Evolutionary conservation across 2,113 vertebrate genomes (phyloP).

Genomic region (Oreochromis tanganicae): DNA sequence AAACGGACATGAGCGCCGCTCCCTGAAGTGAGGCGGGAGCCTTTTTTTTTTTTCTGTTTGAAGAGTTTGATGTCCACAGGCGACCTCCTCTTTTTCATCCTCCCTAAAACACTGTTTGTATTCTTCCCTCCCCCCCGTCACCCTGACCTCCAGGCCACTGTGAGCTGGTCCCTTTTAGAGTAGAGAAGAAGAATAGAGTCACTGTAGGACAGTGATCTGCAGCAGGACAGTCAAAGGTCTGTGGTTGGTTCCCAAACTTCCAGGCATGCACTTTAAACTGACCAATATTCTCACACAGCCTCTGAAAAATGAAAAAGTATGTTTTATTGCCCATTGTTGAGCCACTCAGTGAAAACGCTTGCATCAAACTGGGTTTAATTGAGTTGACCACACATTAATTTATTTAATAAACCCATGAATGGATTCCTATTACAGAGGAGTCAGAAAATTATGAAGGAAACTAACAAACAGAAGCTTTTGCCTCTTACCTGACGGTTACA

Average conservation of each 20-base stretch:
- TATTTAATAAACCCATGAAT: neutral
- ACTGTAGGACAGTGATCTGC: neutral
- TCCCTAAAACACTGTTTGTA: neutral
- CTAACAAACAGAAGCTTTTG: neutral
- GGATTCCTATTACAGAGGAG: neutral
- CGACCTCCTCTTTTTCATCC: slow-evolving; percentile 52
- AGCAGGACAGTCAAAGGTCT: neutral
- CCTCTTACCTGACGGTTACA: neutral
- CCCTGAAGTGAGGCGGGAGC: slow-evolving; percentile 62
- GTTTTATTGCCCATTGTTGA: neutral
- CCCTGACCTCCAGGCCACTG: slow-evolving; percentile 1
- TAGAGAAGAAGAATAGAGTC: slow-evolving; percentile 4
- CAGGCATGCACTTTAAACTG: neutral
- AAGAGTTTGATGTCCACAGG: slow-evolving; percentile 55
- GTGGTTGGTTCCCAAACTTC: neutral
- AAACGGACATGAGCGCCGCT: slow-evolving; percentile 63
- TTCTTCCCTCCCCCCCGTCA: neutral
- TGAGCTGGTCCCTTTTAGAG: neutral
- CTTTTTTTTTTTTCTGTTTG: neutral
- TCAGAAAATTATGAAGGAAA: neutral
- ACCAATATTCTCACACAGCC: neutral
- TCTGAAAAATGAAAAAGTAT: neutral
- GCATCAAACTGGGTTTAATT: neutral
- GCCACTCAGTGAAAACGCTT: neutral
- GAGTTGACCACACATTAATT: neutral